Evolutionary conservation across 2,113 vertebrate genomes (phyloP), one percentile per base, ranked within the genome.

Genomic region (Mesoclemmys tuberculata): DNA sequence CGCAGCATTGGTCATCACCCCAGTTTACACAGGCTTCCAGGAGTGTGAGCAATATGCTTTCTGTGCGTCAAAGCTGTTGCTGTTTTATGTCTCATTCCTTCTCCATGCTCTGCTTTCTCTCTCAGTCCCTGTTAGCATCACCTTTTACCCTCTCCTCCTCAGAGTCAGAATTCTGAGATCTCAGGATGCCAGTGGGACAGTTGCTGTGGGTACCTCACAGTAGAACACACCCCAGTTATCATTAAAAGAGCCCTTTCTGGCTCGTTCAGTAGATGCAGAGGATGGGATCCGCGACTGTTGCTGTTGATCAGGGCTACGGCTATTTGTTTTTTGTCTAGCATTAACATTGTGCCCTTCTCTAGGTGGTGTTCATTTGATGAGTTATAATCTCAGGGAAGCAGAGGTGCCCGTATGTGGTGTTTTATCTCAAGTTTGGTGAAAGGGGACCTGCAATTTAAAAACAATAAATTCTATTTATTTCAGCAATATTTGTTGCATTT

Each of bases 1-100:
- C 86, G 89, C 95, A 88, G 93, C 80, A 95, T 96, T 97, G 96
- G 89, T 94, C 87, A 92, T 96, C 92, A 87, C 81, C 94, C 93
- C 85, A 96, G 61, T 84, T 97, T 89, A 88, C 83, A 64, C n/a
- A 2, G 71, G 77, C 54, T 93, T 95, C 91, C 83, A 74, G 27
- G 80, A 94, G 56, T 55, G 89, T 96, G 80, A 96, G 90, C 92
- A 90, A 92, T 54, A 94, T 78, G 56, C 31, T 84, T 90, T 92
- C 93, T 94, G 71, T 64, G 82, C 82, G 82, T 94, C 64, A 88
- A 88, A 82, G 16, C 77, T 86, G 7, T 90, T 93, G 27, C 46
- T 93, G 64, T 6, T 90, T 90, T 93, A 92, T 84, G 38, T 87
- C n/a, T 94, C 27, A 80, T 75, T 58, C 27, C 49, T 2, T 29